Percentiles rank a stretch among this genome's conserved stretches.
These are phyloP conservation scores for Paramisgurnus dabryanus DNA, from an alignment of 2,113 vertebrate genomes.

Conservation along the genomic window DNA sequence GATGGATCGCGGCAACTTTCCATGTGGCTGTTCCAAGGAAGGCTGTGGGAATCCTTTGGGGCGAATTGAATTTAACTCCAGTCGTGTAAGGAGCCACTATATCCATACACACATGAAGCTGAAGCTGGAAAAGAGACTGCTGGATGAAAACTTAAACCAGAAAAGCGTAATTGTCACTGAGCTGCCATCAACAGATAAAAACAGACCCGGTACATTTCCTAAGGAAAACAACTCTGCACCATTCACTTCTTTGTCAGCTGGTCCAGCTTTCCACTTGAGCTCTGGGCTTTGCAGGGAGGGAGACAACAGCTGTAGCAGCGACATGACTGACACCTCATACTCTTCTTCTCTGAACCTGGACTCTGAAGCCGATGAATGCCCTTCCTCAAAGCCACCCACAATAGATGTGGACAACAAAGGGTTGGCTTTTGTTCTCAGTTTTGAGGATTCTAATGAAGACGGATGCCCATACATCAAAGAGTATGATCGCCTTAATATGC, in stretches of 20 bases:
- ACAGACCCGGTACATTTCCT: slow-evolving; percentile 36
- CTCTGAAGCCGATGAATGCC: slow-evolving; percentile 65
- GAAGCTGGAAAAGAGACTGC: slow-evolving; percentile 84
- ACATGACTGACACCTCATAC: slow-evolving; percentile 86
- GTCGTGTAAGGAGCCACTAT: slow-evolving; percentile 90
- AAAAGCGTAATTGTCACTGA: slow-evolving; percentile 37
- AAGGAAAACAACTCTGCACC: slow-evolving; percentile 59
- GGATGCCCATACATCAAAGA: slow-evolving; percentile 58
- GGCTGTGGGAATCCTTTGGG: slow-evolving; percentile 90
- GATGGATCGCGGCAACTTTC: slow-evolving; percentile 96
- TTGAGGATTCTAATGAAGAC: slow-evolving; percentile 80
- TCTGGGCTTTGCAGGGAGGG: slow-evolving; percentile 70
- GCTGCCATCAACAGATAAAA: slow-evolving; percentile 48
- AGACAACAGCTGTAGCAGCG: slow-evolving; percentile 90
- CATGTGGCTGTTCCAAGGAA: slow-evolving; percentile 91
- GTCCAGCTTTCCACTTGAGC: slow-evolving; percentile 72
- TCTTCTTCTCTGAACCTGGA: slow-evolving; percentile 81
- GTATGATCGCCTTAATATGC: slow-evolving; percentile 20
- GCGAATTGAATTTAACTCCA: slow-evolving; percentile 93
- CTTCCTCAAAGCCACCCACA: slow-evolving; percentile 67
- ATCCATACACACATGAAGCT: slow-evolving; percentile 95
- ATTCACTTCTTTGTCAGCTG: slow-evolving; percentile 50
- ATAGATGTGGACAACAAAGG: slow-evolving; percentile 80
- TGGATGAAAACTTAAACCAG: slow-evolving; percentile 67
- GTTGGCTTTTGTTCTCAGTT: slow-evolving; percentile 84